Base-by-base conservation (phyloP, 2,888 invertebrate species). In the Caprella mutica region DNA sequence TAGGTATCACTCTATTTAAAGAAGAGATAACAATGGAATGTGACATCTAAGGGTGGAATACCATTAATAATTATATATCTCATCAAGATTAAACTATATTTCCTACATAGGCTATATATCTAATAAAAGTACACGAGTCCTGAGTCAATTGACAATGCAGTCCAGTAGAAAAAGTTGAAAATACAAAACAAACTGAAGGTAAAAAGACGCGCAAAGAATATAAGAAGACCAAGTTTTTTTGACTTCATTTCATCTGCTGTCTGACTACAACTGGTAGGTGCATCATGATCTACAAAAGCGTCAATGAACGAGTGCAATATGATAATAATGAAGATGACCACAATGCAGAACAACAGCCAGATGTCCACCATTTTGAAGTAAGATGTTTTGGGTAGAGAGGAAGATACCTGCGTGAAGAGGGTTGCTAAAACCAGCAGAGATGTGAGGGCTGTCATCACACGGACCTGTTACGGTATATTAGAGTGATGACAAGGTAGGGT, bases 291-390 rank as follows among this genome's bases (percentile, higher is more conserved):
- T 19, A 59, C 24, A 23, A 43, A 35, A 4, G 39, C 33, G 43
- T 60, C 60, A n/a, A 60, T 60, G 29, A 60, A 24, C 5, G 56
- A 46, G 42, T 60, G 60, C 39, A 53, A 60, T 19, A 56, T 40
- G 44, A 60, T 60, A 35, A 54, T 60, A 35, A 56, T 23, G 50
- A 60, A 60, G 46, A 57, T 57, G 24, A 52, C 50, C 14, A 57
- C n/a, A 46, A 61, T 61, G 55, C 57, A 55, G 42, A 57, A 61
- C 26, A 61, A 55, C 5, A 59, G 55, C 57, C 61, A 57, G 14
- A 61, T 52, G 51, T 61, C 57, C 17, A 61, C 60, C 56, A 53
- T 54, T 33, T 60, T 60, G 51, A 60, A 60, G 50, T 60, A 60
- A n/a, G 60, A 57, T 26, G 61, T 57, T 23, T 57, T 61, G 44